Conservation (phyloP, 2,113 vertebrate genomes). For the Illadopsis cleaveri region DNA sequence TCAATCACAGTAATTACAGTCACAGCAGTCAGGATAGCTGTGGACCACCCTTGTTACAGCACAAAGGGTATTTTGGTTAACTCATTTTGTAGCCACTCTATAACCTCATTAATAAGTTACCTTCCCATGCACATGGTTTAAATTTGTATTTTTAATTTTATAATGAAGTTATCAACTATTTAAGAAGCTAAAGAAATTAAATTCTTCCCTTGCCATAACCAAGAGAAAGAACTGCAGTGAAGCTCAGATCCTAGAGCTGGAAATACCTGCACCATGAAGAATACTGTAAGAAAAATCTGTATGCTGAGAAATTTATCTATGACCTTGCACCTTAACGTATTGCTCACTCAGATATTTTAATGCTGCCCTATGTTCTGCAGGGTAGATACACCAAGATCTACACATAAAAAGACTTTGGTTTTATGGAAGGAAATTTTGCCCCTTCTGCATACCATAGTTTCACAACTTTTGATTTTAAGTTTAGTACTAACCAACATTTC, state of each 20-base stretch:
- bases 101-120: background rate
- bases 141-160: slow-evolving; percentile 14
- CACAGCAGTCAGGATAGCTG: background rate
- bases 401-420: background rate
- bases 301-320: background rate
- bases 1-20: background rate
- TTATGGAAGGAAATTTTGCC: background rate
- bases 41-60: background rate
- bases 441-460: background rate
- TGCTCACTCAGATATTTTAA: background rate
- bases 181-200: background rate
- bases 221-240: background rate
- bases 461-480: background rate
- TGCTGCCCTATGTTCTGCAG: background rate
- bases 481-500: background rate
- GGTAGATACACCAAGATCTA: background rate
- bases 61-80: background rate
- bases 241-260: background rate
- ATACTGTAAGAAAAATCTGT: background rate
- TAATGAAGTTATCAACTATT: slow-evolving; percentile 1
- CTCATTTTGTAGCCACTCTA: background rate
- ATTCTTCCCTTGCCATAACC: background rate
- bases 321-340: accelerated
- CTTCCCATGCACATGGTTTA: background rate
- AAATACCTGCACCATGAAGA: background rate